Percentiles rank a stretch among this genome's conserved stretches.
phyloP scores from a whole-genome alignment of 1,140 invertebrate genomes.

The Caenorhabditis inopinata region DNA sequence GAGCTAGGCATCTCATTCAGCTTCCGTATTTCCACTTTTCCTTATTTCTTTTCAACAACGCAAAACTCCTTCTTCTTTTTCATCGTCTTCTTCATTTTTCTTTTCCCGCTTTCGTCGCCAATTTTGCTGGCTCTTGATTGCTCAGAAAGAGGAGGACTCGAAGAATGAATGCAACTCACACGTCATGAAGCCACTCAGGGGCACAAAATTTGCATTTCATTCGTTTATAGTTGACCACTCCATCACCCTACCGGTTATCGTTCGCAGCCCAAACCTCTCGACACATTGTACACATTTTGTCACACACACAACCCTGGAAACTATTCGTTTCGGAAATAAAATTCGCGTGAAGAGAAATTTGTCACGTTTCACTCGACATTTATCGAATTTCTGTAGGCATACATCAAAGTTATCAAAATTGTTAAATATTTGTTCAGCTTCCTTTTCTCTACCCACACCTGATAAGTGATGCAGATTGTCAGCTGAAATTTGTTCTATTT shows the following conservation, averaged over 20 bases:
- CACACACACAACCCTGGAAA: not conserved
- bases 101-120: not conserved
- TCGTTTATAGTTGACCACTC: not conserved
- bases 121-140: slow-evolving; percentile 32
- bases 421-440: slow-evolving; percentile 32
- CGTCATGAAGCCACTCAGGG: not conserved
- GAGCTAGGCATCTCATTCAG: not conserved
- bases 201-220: not conserved
- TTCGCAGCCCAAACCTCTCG: not conserved
- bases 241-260: not conserved
- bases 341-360: not conserved
- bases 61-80: not conserved
- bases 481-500: not conserved
- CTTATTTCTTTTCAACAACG: not conserved
- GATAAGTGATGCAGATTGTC: not conserved
- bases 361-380: not conserved
- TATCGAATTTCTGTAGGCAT: no score
- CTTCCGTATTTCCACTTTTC: not conserved
- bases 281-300: no score
- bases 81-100: not conserved
- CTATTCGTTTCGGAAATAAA: not conserved
- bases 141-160: not conserved
- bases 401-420: no score
- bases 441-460: not conserved
- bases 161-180: not conserved